Evolutionary conservation across 1,140 invertebrate genomes (phyloP), one percentile per base, ranked within the genome.

Genomic region (Atta cephalotes): DNA sequence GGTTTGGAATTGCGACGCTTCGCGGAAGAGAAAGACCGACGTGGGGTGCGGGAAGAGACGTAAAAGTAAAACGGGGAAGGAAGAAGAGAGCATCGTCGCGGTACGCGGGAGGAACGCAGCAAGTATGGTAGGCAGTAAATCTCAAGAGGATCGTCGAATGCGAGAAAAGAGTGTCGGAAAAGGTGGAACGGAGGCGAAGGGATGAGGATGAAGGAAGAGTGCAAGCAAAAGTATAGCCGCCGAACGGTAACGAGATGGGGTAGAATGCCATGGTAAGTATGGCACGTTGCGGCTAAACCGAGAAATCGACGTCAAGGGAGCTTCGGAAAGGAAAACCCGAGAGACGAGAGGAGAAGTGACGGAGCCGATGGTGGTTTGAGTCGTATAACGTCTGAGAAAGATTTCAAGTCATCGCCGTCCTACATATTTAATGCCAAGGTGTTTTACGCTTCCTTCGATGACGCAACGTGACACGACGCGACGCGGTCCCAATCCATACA

Each of bases 381-480:
- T 88, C 87, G 51, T 84, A 53, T 45, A 77, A 90, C 86, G 88
- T 89, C 88, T 85, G 66, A 87, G 85, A 65, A 87, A 92, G 90
- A 92, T 92, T 92, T 90, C 92, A 87, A 82, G 53, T 87, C 89
- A 91, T 91, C 89, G 82, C 68, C 86, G 77, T 86, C 88, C 87
- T 90, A 92, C 91, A 92, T 93, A 87, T 93, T 93, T 92, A 92
- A 92, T 91, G 88, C 87, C 82, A 85, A 45, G 25, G 18, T 86
- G 85, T 88, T 87, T 87, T 90, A 89, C 86, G 85, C 79, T 86
- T 86, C 78, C 60, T 53, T 77, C 58, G 53, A 45, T 66, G 49
- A 63, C 65, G 56, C 81, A 62, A 35, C 56, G 68, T 63, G 65
- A 72, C 35, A 68, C 80, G 66, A 39, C n/a, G 66, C 51, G 31